Evolutionary conservation across 2,888 invertebrate species (phyloP), one percentile per base, ranked within the genome.

Genomic region (Eristalis intricaria): DNA sequence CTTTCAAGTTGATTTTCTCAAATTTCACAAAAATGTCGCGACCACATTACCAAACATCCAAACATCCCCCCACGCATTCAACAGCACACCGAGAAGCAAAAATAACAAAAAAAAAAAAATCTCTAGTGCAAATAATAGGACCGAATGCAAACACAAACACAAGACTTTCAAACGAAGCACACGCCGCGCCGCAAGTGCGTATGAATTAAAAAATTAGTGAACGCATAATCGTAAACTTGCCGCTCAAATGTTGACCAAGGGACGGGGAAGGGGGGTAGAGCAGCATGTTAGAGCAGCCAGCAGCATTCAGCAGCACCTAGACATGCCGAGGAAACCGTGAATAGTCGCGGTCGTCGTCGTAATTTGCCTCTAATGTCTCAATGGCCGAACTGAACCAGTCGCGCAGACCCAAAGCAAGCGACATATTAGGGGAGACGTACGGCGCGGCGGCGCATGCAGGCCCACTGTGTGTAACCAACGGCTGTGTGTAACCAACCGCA

Each of bases 191-290:
- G 63, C 71, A 60, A 73, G 77, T 70, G 69, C 38, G 70, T 64
- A 78, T 65, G 78, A 78, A 78, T 78, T 78, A 80, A 74, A 80
- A 73, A 80, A 80, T 73, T 74, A 68, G 73, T 80, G 73, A 68
- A 80, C 66, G 61, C 73, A 68, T 68, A 80, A 73, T 80, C 80
- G 73, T 80, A 80, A 80, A 80, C 73, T 80, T 80, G 35, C 66
- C 80, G 73, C 80, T 74, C 80, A 80, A 74, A 80, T 74, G 74
- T 74, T 80, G 80, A 73, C 73, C 50, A 50, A 68, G 23, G 26
- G 60, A 26, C 60, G 26, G 60, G 4, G 1, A 23, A 4, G 60
- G 15, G 0, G 60, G 26, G 13, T 13, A n/a, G n/a, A n/a, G n/a
- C 1, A 11, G 10, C 13, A 19, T 38, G 64, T 38, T 35, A 65